phyloP scores from a whole-genome alignment of 2,113 vertebrate species.

The Apodemus speciosus region DNA sequence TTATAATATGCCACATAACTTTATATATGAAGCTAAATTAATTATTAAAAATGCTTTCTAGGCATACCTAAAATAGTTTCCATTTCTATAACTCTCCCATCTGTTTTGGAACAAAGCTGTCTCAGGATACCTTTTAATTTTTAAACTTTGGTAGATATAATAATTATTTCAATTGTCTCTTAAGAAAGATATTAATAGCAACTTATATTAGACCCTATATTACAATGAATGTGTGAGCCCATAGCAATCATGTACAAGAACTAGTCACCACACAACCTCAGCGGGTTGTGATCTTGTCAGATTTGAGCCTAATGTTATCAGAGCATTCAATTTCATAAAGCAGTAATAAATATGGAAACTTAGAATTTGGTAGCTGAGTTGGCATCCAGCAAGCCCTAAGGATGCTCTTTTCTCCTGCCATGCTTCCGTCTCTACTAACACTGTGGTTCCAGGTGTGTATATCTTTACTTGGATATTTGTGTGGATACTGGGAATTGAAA shows the following conservation, averaged over 20 bases:
- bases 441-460: no score
- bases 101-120: neutral
- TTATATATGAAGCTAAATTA: neutral
- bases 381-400: neutral
- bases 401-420: neutral
- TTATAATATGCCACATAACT: neutral
- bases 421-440: neutral
- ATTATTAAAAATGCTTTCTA: neutral
- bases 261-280: neutral
- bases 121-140: neutral
- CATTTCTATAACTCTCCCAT: neutral
- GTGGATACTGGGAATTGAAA: neutral
- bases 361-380: neutral
- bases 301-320: neutral
- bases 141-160: neutral
- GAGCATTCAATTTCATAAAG: conserved; percentile 39
- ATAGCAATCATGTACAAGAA: neutral
- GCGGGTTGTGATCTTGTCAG: neutral
- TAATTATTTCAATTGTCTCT: neutral
- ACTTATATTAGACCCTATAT: neutral
- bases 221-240: neutral
- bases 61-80: neutral
- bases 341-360: neutral
- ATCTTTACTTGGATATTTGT: neutral
- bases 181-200: neutral